These are phyloP conservation scores for Heterodera carotae DNA, from an alignment of 1,140 invertebrate species.

Conservation along the genomic window DNA sequence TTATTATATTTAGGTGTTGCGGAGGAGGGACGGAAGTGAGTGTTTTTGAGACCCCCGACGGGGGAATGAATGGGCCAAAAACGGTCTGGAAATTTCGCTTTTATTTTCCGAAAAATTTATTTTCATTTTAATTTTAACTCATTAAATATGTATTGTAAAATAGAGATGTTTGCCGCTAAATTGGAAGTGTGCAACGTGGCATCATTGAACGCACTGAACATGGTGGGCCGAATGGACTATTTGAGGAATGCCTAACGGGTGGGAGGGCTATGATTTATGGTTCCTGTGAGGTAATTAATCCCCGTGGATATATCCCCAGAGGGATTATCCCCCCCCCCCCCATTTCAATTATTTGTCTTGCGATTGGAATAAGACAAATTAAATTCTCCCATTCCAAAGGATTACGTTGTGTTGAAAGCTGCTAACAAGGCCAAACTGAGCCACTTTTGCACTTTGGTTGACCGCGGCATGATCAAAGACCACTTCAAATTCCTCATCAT, in stretches of 20 bases:
- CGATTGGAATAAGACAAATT: no score
- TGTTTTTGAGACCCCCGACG: background rate
- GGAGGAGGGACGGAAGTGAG: conserved; percentile 53
- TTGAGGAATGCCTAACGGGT: no score
- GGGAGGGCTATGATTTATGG: no score
- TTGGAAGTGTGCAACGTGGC: conserved; percentile 58
- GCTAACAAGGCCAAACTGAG: conserved; percentile 42
- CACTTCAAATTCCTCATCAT: conserved; percentile 65
- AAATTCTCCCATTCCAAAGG: conserved; percentile 24
- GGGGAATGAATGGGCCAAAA: background rate
- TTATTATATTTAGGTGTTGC: conserved; percentile 50
- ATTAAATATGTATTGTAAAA: background rate
- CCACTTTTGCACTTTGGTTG: conserved; percentile 53
- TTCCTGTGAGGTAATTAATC: no score
- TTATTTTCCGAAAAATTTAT: no score
- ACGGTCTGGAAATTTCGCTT: no score
- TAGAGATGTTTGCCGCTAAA: conserved; percentile 57
- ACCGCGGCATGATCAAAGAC: conserved; percentile 63
- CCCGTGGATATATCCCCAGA: no score
- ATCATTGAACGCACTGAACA: conserved; percentile 56
- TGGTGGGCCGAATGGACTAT: conserved; percentile 3
- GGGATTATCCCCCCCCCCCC: no score
- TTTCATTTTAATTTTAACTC: background rate
- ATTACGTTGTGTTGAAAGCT: conserved; percentile 59
- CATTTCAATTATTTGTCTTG: no score